phyloP scores from a whole-genome alignment of 2,888 invertebrate genomes.

The Dynastes tityus region DNA sequence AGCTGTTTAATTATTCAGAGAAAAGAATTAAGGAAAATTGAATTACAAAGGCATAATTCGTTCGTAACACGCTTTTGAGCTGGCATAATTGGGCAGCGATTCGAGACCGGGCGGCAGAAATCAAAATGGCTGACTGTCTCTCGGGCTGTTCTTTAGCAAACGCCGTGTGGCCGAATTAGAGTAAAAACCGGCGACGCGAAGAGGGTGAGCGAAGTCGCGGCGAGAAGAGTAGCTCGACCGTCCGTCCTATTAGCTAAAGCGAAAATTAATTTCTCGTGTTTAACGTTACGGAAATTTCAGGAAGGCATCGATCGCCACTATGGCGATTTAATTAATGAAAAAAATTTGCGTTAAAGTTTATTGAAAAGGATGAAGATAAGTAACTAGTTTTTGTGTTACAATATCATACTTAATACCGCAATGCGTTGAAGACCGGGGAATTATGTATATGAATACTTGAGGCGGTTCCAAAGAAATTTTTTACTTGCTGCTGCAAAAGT shows the following conservation, averaged over 20 bases:
- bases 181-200: slow-evolving; percentile 1
- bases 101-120: slow-evolving; percentile 62
- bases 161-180: slow-evolving; percentile 63
- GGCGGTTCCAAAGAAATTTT: no score
- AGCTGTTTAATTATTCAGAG: slow-evolving; percentile 62
- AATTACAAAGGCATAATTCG: slow-evolving; percentile 67
- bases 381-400: no score
- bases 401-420: no score
- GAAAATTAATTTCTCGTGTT: slow-evolving; percentile 67
- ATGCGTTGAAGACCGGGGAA: no score
- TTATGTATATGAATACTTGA: no score
- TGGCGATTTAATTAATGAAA: not conserved
- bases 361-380: not conserved
- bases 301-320: not conserved
- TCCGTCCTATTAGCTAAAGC: slow-evolving; percentile 42
- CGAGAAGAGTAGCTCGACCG: not conserved
- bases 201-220: not conserved
- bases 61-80: slow-evolving; percentile 67
- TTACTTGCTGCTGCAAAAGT: no score
- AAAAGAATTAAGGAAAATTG: slow-evolving; percentile 64
- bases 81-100: slow-evolving; percentile 67
- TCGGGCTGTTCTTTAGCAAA: slow-evolving; percentile 61
- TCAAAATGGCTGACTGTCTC: slow-evolving; percentile 66
- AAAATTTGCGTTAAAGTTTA: slow-evolving; percentile 1
- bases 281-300: slow-evolving; percentile 16